Base-by-base conservation (phyloP, 1,140 invertebrate species). In the Drosophila bocqueti region DNA sequence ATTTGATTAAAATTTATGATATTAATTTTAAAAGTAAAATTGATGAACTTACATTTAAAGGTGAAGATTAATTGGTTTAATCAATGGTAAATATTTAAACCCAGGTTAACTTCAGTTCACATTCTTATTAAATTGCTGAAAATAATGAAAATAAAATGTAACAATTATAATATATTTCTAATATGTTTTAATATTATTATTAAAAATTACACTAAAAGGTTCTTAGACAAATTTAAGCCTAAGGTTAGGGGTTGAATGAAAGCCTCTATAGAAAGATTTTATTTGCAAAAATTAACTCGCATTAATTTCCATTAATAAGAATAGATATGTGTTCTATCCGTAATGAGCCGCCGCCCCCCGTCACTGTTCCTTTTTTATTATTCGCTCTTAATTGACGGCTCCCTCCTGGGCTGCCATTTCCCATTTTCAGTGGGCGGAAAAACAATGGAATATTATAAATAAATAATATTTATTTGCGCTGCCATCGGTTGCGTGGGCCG, bases 381-480 rank as follows among this genome's bases (percentile, higher is more conserved):
- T 59, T 38, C 54, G 36, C 34, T 73, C 52, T 67, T 69, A 71
- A 71, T 75, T 74, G 72, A 18, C 58, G 54, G 42, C 29, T 21
- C n/a, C 42, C 31, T 31, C 29, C 40, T 31, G 34, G 18, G 31
- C 43, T 40, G 15, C 6, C 38, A 24, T 24, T 24, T 38, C n/a
- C 29, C 63, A 34, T 26, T 42, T 29, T 40, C 21, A 29, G 43
- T 67, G 46, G 64, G 64, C 45, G 29, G 47, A 24, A 55, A 55
- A 55, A 55, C 54, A 55, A 55, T 60, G 18, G 49, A 40, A 59
- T 64, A 74, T 59, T 77, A 82, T 66, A 81, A 76, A 78, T 74
- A 82, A 79, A 83, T 83, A 83, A 68, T 82, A 86, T 86, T 85
- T 85, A 86, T 82, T 68, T 49, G 46, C 55, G 40, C 50, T 59